Base-by-base conservation (phyloP, 2,113 vertebrate genomes). In the Syngnathoides biaculeatus region DNA sequence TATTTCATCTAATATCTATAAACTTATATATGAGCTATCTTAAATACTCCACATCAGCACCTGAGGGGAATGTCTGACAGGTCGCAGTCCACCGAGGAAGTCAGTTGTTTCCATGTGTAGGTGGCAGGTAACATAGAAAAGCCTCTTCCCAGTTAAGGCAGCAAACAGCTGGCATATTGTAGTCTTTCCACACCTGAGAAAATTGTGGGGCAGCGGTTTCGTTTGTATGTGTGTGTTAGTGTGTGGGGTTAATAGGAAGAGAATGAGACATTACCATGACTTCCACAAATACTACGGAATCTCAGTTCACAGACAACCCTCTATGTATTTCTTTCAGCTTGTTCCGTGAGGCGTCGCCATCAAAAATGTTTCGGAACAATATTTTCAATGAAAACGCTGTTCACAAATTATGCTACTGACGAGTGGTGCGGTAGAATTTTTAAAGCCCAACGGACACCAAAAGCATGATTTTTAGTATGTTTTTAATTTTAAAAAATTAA, bases 101-200 rank as follows among this genome's bases (percentile, higher is more conserved):
- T 99, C 97, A 0, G 97, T 98, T 0, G 97, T 98, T 87, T 99
- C 97, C 96, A 98, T 95, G 77, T 99, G 95, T 65, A 96, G 89
- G 75, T 99, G 96, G 82, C 97, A 99, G 63, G 96, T 99, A 50
- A 98, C 91, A 0, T 94, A 93, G 69, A 93, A 93, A 2, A 98
- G 92, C 72, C 92, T 94, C 84, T 93, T 94, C 70, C 91, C 86
- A 19, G 87, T 75, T 71, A 99, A 71, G 8, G 94, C 91, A 65
- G 97, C 94, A 90, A 96, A 98, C 68, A 98, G 75, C 87, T 99
- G 97, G 74, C 97, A 99, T 82, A 99, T 87, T 0, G 96, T 99
- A 3, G 97, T 99, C 89, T 99, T 99, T 26, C 97, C 97, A 92
- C 96, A 99, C 64, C 96, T 98, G 24, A 43, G 12, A 27, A 13